Base-by-base conservation (phyloP, 2,888 invertebrate genomes). In the Bugula neritina region DNA sequence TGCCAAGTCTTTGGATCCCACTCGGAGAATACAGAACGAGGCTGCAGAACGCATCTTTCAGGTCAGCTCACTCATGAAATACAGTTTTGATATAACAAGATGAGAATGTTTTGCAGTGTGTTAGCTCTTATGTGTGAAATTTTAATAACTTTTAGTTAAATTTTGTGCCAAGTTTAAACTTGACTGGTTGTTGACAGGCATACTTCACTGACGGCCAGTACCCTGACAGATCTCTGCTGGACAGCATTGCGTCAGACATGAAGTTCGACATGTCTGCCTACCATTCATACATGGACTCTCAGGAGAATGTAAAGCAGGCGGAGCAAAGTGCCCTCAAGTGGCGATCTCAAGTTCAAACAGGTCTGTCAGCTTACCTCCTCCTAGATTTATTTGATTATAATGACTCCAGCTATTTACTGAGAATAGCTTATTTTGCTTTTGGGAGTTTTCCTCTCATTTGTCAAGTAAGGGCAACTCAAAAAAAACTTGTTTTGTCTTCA, bases 171-270 rank as follows among this genome's bases (percentile, higher is more conserved):
- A n/a, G n/a, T n/a, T n/a, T n/a, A n/a, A n/a, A n/a, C n/a, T n/a
- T n/a, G n/a, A n/a, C n/a, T n/a, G n/a, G n/a, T n/a, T 69, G 23
- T 57, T 34, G 72, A 1, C 75, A 81, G 81, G 77, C 76, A 31
- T 80, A 80, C 75, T 81, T 81, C 74, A 78, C 79, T 0, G 79
- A 80, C 72, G 80, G 79, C n/a, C 74, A 77, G 21, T 72, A 76
- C 35, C 75, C 80, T 27, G 76, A 77, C 58, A 2, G 63, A 63
- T 63, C 63, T 34, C 31, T 63, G 2, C 2, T 63, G 63, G 63
- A 63, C 31, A 3, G 31, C 27, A 31, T 63, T 27, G 63, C 63
- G 3, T 2, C 63, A 31, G 34, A 3, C 31, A 13, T 63, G 29
- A 27, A 13, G 2, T 63, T 63, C 31, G 34, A 63, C 31, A 25